These are phyloP conservation scores for Pelosia muscerda DNA, from an alignment of 2,888 invertebrate genomes.

Conservation along the genomic window DNA sequence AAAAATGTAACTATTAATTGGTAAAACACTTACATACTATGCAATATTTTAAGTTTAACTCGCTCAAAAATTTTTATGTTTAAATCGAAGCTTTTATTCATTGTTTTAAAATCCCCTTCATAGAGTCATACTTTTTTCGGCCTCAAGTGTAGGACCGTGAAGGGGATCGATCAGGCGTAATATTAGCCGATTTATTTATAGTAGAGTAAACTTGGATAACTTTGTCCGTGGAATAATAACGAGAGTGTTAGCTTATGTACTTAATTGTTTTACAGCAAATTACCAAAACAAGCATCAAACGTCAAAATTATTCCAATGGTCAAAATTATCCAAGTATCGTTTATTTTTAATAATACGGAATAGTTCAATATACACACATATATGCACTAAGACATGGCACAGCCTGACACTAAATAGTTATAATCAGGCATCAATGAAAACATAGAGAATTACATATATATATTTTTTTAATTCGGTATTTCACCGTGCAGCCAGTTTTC, in stretches of 20 bases:
- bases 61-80: slow-evolving; percentile 49
- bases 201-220: slow-evolving; percentile 15
- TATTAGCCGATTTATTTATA: slow-evolving; percentile 21
- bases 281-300: background rate
- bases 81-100: slow-evolving; percentile 66
- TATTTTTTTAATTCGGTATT: slow-evolving; percentile 72
- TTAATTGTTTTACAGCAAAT: background rate
- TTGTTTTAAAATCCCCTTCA: slow-evolving; percentile 57
- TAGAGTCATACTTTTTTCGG: slow-evolving; percentile 32
- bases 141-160: slow-evolving; percentile 37
- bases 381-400: slow-evolving; percentile 74
- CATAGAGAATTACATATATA: slow-evolving; percentile 33
- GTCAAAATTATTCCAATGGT: background rate
- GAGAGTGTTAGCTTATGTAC: background rate
- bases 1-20: slow-evolving; percentile 29
- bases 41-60: slow-evolving; percentile 56
- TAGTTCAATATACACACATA: slow-evolving; percentile 64
- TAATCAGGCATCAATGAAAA: slow-evolving; percentile 51
- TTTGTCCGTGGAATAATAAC: slow-evolving; percentile 6
- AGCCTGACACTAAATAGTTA: slow-evolving; percentile 61
- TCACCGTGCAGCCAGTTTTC: slow-evolving; percentile 75
- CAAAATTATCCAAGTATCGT: slow-evolving; percentile 16
- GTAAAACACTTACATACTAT: slow-evolving; percentile 61
- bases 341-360: slow-evolving; percentile 53
- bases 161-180: slow-evolving; percentile 40